Evolutionary conservation across 2,113 vertebrate species (phyloP).

Genomic region (Malurus elegans): DNA sequence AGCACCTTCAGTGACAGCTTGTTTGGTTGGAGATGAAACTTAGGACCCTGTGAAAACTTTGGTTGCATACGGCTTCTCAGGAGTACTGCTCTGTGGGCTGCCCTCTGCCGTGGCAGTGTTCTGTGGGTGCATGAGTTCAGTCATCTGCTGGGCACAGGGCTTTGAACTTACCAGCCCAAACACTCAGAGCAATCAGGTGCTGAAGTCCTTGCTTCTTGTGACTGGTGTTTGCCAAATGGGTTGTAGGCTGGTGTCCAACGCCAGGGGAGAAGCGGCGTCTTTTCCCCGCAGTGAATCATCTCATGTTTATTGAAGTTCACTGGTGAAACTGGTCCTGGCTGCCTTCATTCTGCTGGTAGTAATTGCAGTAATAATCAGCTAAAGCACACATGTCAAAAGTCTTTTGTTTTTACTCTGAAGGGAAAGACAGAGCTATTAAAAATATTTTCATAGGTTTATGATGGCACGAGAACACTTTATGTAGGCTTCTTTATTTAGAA

Average conservation of each 20-base stretch:
- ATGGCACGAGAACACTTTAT: neutral
- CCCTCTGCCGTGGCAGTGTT: neutral
- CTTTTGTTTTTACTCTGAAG: conserved; percentile 6
- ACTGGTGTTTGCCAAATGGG: neutral
- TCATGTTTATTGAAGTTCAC: neutral
- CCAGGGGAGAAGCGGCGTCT: neutral
- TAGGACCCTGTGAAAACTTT: neutral
- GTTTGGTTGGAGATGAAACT: neutral
- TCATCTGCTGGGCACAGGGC: neutral
- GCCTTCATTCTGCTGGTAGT: neutral
- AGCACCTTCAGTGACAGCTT: neutral
- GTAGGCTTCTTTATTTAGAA: neutral
- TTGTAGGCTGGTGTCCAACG: neutral
- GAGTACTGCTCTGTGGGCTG: neutral
- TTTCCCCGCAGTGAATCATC: neutral
- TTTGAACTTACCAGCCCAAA: neutral
- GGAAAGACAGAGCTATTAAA: neutral
- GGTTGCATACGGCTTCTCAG: neutral
- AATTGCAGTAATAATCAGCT: neutral
- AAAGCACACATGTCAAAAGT: neutral
- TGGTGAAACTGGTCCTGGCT: neutral
- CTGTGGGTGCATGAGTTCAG: neutral
- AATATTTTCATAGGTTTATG: neutral
- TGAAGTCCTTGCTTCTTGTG: neutral
- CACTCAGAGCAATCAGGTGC: neutral